phyloP scores from a whole-genome alignment of 2,797 vertebrate species.

The Sciurus vulgaris region DNA sequence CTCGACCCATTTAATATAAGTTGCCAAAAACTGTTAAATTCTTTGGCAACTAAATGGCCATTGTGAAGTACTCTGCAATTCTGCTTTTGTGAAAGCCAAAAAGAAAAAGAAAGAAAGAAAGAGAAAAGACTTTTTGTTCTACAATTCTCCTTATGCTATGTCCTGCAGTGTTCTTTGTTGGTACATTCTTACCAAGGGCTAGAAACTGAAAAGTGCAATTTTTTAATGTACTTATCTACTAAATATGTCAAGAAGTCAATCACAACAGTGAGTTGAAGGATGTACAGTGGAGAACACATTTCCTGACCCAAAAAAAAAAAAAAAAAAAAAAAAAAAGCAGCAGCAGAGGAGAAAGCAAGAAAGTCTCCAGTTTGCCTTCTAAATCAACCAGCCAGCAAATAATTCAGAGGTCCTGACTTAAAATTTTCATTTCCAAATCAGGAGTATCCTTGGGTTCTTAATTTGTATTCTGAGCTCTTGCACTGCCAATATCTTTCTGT shows the following conservation, averaged over 20 bases:
- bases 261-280: not conserved
- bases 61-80: not conserved
- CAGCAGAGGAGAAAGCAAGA: slow-evolving; percentile 1
- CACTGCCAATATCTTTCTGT: not conserved
- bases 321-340: slow-evolving; percentile 35
- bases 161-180: not conserved
- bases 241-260: not conserved
- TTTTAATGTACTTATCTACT: not conserved
- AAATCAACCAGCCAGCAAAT: not conserved
- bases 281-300: not conserved
- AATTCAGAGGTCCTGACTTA: not conserved
- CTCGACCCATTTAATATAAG: not conserved
- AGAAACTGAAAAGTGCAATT: not conserved
- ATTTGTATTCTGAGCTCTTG: not conserved
- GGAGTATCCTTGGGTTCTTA: not conserved
- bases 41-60: not conserved
- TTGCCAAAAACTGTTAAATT: not conserved
- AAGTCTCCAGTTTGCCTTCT: not conserved
- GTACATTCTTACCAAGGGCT: not conserved
- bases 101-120: not conserved
- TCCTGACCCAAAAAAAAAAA: not conserved
- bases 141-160: not conserved
- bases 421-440: not conserved
- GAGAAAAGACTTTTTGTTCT: not conserved
- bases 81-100: not conserved